Base-by-base conservation (phyloP, 2,888 invertebrate species). In the Halictus quadricinctus region DNA sequence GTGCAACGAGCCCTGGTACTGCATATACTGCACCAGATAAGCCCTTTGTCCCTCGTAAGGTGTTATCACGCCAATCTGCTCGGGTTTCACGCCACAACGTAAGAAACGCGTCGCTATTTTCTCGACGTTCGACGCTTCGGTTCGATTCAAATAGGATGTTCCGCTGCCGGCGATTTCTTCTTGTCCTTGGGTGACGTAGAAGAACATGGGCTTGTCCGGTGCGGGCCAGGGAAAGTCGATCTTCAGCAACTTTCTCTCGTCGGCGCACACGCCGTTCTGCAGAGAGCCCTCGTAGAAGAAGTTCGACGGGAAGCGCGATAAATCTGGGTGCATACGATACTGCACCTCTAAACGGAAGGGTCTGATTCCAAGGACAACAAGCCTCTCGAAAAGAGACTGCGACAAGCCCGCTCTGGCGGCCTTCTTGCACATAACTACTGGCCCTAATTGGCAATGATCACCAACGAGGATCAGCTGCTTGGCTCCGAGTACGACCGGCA, bases 401-500 rank as follows among this genome's bases (percentile, higher is more conserved):
- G 98, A 98, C 41, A 99, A 96, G 1, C 99, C 99, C 0, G 99
- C 99, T 79, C 98, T 96, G 0, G 99, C 99, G 0, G 99, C 99
- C 94, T 99, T 99, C 95, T 99, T 99, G 95, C 99, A 99, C 99
- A 99, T 99, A 0, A 99, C 99, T 0, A 99, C 99, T 0, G 99
- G 99, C 0, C 99, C 99, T 84, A 99, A 95, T 95, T 99, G 99
- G 93, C 99, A 99, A 94, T 99, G 99, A 95, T 99, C 99, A 18
- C 99, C 99, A 0, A 99, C 99, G 3, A 99, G 96, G 88, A 99
- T 99, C 78, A 99, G 95, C 95, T 99, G 99, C 91, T 99, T 97
- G 12, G 99, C 99, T 18, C 99, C 99, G 7, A 99, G 96, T 0
- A 99, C 99, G 0, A 99, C 99, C 0, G 99, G 99, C 29, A 99